A percentile compares a stretch with the other conserved stretches of the same genome.
phyloP scores from a whole-genome alignment of 2,797 vertebrate genomes.

The Artibeus jamaicensis region DNA sequence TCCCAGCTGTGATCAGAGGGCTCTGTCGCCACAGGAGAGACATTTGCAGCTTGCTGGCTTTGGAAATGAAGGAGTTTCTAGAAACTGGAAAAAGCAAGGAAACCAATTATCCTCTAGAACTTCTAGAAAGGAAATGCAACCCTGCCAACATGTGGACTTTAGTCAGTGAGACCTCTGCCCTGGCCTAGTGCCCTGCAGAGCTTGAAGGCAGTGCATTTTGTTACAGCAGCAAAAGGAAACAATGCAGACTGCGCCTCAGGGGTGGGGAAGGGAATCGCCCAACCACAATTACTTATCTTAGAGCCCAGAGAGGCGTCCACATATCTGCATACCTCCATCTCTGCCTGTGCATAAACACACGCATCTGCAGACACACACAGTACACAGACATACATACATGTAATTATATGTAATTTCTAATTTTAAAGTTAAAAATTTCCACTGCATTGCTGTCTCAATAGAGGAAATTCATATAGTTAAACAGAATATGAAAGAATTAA shows the following conservation, averaged over 20 bases:
- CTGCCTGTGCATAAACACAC: neutral
- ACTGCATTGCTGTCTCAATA: neutral
- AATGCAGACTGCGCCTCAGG: neutral
- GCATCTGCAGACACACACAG: neutral
- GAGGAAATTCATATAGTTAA: neutral
- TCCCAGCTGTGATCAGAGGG: neutral
- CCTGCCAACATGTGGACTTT: neutral
- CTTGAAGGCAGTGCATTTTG: neutral
- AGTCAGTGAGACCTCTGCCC: neutral
- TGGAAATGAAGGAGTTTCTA: neutral
- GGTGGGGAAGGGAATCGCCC: neutral
- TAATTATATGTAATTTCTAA: neutral
- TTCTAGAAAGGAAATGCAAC: neutral
- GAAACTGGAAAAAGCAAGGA: neutral
- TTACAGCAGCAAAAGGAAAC: neutral
- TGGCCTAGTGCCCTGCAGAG: neutral
- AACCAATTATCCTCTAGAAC: neutral
- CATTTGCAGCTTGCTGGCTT: neutral
- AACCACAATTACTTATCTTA: neutral
- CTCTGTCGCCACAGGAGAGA: neutral
- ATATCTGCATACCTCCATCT: neutral
- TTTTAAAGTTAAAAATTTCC: neutral
- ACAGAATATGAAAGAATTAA: neutral
- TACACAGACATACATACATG: accelerated
- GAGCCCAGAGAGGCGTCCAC: neutral